Evolutionary conservation across 2,113 vertebrate genomes (phyloP).

Genomic region (Carollia perspicillata): DNA sequence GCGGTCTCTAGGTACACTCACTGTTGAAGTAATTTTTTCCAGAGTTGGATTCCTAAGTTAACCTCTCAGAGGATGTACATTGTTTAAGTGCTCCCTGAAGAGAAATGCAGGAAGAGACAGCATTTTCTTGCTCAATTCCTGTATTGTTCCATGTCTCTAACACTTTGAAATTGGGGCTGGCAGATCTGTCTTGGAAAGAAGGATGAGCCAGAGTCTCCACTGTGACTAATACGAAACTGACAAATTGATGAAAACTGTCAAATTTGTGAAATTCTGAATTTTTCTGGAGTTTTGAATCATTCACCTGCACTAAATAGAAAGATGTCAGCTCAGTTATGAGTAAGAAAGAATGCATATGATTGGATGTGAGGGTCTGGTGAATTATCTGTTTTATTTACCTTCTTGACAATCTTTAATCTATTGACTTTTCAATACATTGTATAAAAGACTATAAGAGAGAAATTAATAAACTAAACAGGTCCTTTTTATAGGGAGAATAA

Average conservation of each 20-base stretch:
- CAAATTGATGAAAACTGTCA: not conserved
- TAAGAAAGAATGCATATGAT: not conserved
- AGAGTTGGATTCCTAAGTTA: constrained; percentile 18
- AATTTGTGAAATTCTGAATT: not conserved
- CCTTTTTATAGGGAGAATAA: not conserved
- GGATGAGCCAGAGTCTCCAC: not conserved
- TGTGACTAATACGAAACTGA: not conserved
- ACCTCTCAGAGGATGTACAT: not conserved
- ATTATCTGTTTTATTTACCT: not conserved
- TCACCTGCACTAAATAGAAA: not conserved
- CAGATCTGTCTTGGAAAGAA: not conserved
- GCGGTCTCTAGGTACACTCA: not conserved
- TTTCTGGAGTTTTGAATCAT: not conserved
- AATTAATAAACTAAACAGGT: not conserved
- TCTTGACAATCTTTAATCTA: not conserved
- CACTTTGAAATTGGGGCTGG: not conserved
- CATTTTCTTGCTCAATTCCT: not conserved
- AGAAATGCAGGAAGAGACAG: not conserved
- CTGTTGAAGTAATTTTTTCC: not conserved
- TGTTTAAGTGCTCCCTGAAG: not conserved
- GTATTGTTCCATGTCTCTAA: not conserved
- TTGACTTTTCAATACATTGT: not conserved
- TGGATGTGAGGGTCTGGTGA: not conserved
- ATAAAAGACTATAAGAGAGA: not conserved
- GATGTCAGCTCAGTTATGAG: not conserved